Evolutionary conservation across 2,888 invertebrate species (phyloP), one percentile per base, ranked within the genome.

Genomic region (Steinernema hermaphroditum): DNA sequence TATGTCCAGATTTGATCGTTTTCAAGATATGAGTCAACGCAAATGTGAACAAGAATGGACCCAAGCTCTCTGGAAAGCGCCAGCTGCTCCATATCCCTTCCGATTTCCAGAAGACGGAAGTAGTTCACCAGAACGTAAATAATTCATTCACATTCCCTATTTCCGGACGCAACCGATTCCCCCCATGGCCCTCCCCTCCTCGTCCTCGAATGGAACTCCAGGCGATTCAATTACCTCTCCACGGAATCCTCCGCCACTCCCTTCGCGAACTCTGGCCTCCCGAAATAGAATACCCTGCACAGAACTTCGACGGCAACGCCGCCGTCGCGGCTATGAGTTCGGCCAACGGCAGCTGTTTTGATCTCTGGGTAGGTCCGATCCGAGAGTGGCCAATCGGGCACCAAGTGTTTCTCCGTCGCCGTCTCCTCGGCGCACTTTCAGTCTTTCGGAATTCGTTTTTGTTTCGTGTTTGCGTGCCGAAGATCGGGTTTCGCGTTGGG

Each of bases 311-410:
- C 62, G 62, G 29, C 62, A 62, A 16, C 22, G 27, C 16, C 46
- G 46, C 16, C 62, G 29, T 16, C 2, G 32, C 29, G 32, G 62
- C 32, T 19, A 27, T 27, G 8, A 14, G 6, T 54, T 27, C 16
- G 32, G 32, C 62, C 46, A 16, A 12, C 16, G 62, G 62, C 62
- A 32, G 50, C 37, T 50, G 62, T 32, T 62, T 62, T 62, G 62
- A 62, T 62, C 62, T 62, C 6, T 62, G 62, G 16, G 32, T 62
- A 19, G n/a, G n/a, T 19, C 22, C 22, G 24, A 50, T 50, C 50
- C 22, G 22, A 62, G 4, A 6, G 24, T 16, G 32, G 62, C 62
- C 62, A 16, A n/a, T 32, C 62, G 6, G 32, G 24, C 50, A 24
- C 19, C 62, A 62, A 62, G 27, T 62, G 62, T 62, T 62, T 62